Conservation (phyloP, 35 echinoderm and acorn worm species). For the Ophioderma brevispina region DNA sequence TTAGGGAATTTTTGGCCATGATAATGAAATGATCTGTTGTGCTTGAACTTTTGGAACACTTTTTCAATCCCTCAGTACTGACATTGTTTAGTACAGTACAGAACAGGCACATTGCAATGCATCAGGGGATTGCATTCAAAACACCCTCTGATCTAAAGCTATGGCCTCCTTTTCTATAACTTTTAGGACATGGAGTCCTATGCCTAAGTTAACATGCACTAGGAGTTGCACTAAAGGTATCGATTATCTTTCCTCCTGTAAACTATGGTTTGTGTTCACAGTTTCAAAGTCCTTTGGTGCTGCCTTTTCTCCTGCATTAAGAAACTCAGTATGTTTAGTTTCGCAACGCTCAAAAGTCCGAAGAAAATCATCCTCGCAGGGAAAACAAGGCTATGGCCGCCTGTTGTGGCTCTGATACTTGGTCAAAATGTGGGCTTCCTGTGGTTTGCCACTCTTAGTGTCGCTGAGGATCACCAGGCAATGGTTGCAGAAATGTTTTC, state of each 20-base stretch:
- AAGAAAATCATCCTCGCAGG: neutral
- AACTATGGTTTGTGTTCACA: neutral
- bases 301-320: neutral
- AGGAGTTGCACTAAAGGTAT: neutral
- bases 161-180: no score
- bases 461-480: neutral
- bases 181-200: neutral
- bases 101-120: no score
- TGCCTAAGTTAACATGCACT: neutral
- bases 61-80: no score
- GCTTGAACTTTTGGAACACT: no score
- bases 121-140: no score
- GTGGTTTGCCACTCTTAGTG: neutral
- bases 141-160: no score
- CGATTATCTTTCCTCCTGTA: neutral
- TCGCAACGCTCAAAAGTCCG: neutral
- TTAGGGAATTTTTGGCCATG: no score
- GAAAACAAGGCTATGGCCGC: neutral
- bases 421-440: neutral
- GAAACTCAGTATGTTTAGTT: neutral
- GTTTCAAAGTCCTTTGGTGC: neutral
- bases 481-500: neutral
- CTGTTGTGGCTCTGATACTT: neutral
- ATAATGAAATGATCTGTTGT: no score
- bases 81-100: no score